phyloP scores from a whole-genome alignment of 53 echinoderm and acorn worm genomes.

The Astropecten irregularis region DNA sequence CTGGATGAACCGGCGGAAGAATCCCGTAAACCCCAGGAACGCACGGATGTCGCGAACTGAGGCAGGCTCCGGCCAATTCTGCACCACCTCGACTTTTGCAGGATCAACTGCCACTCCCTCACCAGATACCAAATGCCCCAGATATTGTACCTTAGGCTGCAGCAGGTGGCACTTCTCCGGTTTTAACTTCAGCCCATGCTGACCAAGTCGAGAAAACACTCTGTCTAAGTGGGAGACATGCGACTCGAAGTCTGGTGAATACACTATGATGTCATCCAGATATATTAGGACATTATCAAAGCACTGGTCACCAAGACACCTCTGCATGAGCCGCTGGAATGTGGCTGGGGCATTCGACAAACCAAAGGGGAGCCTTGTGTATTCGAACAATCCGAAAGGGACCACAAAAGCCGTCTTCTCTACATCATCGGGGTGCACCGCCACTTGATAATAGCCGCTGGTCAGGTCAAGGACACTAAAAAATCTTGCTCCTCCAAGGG shows the following conservation, averaged over 20 bases:
- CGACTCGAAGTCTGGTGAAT: slow-evolving; percentile 12
- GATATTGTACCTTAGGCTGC: slow-evolving; percentile 22
- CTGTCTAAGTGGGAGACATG: background rate
- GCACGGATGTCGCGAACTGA: background rate
- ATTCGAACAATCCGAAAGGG: slow-evolving; percentile 41
- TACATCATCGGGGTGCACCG: slow-evolving; percentile 1
- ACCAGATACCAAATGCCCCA: slow-evolving; percentile 30
- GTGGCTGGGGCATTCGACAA: slow-evolving; percentile 41
- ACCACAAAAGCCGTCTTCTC: slow-evolving; percentile 46
- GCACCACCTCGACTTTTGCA: background rate
- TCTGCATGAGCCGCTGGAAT: slow-evolving; percentile 22
- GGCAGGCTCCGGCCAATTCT: slow-evolving; percentile 6
- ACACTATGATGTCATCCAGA: slow-evolving; percentile 33
- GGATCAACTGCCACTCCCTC: slow-evolving; percentile 23
- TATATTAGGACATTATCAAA: slow-evolving; percentile 20
- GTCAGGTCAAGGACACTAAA: slow-evolving; percentile 30
- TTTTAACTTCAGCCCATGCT: slow-evolving; percentile 19
- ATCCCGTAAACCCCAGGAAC: slow-evolving; percentile 23
- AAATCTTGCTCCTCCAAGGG: slow-evolving; percentile 29
- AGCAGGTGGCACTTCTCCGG: slow-evolving; percentile 17
- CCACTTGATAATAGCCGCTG: slow-evolving; percentile 60
- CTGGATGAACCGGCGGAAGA: slow-evolving; percentile 7
- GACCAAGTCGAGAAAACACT: background rate
- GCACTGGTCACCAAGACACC: slow-evolving; percentile 40
- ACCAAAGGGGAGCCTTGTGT: slow-evolving; percentile 1